These are phyloP conservation scores for Serilophus lunatus DNA, from an alignment of 2,113 vertebrate species.

Conservation along the genomic window DNA sequence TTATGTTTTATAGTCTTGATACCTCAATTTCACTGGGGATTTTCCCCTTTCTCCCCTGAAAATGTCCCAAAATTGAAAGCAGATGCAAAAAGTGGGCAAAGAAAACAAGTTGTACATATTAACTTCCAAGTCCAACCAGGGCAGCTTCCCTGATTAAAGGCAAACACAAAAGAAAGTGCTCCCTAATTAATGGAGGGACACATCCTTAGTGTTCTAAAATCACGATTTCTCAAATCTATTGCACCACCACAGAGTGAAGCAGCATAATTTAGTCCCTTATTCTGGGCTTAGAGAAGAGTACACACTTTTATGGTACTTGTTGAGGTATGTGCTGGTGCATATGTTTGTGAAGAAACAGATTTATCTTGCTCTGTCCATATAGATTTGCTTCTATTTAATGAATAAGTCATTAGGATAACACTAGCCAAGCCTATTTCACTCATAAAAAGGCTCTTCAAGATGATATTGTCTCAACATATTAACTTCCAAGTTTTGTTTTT, in stretches of 20 bases:
- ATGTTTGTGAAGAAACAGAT: neutral
- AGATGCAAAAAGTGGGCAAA: neutral
- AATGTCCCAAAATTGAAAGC: neutral
- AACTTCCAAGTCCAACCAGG: neutral
- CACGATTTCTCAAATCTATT: neutral
- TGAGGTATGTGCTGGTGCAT: neutral
- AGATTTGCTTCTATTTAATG: conserved; percentile 14
- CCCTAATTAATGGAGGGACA: neutral
- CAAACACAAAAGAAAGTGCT: neutral
- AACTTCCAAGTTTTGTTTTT: neutral
- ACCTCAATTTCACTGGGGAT: neutral
- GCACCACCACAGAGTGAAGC: neutral
- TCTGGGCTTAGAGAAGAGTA: neutral
- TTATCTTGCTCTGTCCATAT: neutral
- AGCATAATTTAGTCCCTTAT: neutral
- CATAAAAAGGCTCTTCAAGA: neutral
- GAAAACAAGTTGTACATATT: neutral
- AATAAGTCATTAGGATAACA: conserved; percentile 10
- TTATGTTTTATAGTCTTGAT: neutral
- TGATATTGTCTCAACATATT: neutral
- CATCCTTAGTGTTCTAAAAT: neutral
- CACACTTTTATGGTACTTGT: neutral
- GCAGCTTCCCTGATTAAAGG: neutral
- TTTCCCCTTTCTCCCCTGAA: neutral
- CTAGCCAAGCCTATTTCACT: neutral